These are phyloP conservation scores for Rhopalosiphum maidis DNA, from an alignment of 1,140 invertebrate genomes.

Conservation along the genomic window DNA sequence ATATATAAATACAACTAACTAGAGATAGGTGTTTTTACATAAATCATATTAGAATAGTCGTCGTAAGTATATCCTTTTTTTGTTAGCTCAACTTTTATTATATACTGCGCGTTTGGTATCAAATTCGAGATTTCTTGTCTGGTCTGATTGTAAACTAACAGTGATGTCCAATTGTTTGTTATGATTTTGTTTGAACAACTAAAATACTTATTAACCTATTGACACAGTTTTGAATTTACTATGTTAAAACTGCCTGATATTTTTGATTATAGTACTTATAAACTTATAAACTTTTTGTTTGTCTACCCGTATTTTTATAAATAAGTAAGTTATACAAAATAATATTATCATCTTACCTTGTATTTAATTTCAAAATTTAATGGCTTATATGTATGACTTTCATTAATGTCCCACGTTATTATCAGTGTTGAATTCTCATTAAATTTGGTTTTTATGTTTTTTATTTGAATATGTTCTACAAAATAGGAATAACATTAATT, in stretches of 20 bases:
- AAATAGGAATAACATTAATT: background rate
- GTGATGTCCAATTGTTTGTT: background rate
- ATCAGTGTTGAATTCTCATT: background rate
- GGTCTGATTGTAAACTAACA: background rate
- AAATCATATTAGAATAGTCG: background rate
- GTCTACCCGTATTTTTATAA: too few relatives aligned
- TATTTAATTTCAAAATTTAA: background rate
- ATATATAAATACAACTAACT: background rate
- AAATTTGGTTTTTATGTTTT: conserved; percentile 7
- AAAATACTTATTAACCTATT: background rate
- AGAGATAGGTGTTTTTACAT: background rate
- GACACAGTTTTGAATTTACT: background rate
- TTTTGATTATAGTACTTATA: too few relatives aligned
- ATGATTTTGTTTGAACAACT: background rate
- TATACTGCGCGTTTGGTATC: background rate
- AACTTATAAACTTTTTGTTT: too few relatives aligned
- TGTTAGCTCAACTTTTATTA: background rate
- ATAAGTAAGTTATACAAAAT: background rate
- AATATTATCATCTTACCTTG: background rate
- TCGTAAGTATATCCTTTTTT: background rate
- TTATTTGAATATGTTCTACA: background rate
- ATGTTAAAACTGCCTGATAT: background rate
- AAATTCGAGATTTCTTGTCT: background rate
- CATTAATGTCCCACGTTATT: background rate
- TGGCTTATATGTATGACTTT: background rate